These are phyloP conservation scores for Phenganax marumi DNA, from an alignment of 92 coral and sea anemone species.

Conservation along the genomic window DNA sequence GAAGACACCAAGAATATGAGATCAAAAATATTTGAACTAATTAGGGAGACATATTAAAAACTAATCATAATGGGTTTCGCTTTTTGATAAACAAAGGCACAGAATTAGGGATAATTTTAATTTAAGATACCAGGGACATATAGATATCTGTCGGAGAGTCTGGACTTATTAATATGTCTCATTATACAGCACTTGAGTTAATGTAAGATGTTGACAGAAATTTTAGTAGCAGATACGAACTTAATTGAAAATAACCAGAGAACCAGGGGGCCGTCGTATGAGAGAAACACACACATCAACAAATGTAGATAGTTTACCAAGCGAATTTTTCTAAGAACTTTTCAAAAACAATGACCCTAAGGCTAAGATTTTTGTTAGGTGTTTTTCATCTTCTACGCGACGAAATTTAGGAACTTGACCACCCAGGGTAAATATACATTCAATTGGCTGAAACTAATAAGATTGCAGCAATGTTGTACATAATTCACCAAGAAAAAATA, in stretches of 20 bases:
- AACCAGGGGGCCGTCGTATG: no score
- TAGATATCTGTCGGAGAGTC: background rate
- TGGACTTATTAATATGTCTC: background rate
- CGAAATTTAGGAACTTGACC: no score
- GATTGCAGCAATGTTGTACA: background rate
- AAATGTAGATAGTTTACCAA: no score
- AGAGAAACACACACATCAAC: no score
- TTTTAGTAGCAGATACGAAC: background rate
- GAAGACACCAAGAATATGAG: constrained; percentile 20
- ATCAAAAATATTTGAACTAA: background rate
- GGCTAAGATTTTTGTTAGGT: no score
- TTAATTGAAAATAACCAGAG: background rate
- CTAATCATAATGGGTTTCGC: background rate
- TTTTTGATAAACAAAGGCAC: no score
- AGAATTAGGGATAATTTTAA: background rate
- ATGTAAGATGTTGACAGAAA: background rate
- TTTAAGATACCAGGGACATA: background rate
- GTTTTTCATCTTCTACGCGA: no score
- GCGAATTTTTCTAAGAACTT: no score
- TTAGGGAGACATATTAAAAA: background rate
- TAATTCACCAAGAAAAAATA: constrained; percentile 5
- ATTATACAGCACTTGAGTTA: background rate
- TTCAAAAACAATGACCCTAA: no score
- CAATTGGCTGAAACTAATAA: background rate
- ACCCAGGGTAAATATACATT: no score